Conservation (phyloP, 2,797 vertebrate species). For the Anniella stebbinsi region DNA sequence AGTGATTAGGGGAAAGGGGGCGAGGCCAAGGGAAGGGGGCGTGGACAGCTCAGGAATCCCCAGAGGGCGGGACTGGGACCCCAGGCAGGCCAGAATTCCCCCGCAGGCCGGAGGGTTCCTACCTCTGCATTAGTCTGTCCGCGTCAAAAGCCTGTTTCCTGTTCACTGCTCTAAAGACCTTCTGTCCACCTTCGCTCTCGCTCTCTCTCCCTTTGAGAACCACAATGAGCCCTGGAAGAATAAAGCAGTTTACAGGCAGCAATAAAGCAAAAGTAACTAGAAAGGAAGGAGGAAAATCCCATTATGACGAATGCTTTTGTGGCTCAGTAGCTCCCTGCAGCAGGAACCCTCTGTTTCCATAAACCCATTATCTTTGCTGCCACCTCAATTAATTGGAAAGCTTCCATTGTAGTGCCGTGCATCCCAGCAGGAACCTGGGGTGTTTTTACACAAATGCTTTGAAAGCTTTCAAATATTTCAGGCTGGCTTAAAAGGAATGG, state of each 20-base stretch:
- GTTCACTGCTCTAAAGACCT: not conserved
- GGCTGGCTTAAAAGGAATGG: constrained; percentile 68
- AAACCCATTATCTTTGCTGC: constrained; percentile 72
- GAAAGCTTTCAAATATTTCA: constrained; percentile 71
- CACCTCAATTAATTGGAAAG: constrained; percentile 71
- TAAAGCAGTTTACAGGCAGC: constrained; percentile 39
- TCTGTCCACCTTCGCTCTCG: too few relatives aligned
- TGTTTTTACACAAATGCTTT: constrained; percentile 58
- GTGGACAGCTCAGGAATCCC: too few relatives aligned
- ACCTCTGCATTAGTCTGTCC: too few relatives aligned
- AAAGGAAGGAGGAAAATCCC: constrained; percentile 43
- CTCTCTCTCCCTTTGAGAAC: not conserved
- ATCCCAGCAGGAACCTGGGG: constrained; percentile 62
- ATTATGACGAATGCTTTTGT: constrained; percentile 69
- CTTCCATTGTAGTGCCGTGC: constrained; percentile 55
- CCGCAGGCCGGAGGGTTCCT: too few relatives aligned
- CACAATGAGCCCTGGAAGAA: constrained; percentile 46
- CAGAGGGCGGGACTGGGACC: too few relatives aligned
- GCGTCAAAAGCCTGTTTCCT: too few relatives aligned
- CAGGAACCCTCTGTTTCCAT: constrained; percentile 74
- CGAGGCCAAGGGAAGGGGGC: too few relatives aligned
- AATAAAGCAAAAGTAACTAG: constrained; percentile 36
- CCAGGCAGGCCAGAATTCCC: too few relatives aligned
- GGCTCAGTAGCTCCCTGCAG: constrained; percentile 65
- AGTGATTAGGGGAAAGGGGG: too few relatives aligned